Percentiles rank a stretch among this genome's conserved stretches.
phyloP scores from a whole-genome alignment of 2,113 vertebrate genomes.

The Azemiops feae region DNA sequence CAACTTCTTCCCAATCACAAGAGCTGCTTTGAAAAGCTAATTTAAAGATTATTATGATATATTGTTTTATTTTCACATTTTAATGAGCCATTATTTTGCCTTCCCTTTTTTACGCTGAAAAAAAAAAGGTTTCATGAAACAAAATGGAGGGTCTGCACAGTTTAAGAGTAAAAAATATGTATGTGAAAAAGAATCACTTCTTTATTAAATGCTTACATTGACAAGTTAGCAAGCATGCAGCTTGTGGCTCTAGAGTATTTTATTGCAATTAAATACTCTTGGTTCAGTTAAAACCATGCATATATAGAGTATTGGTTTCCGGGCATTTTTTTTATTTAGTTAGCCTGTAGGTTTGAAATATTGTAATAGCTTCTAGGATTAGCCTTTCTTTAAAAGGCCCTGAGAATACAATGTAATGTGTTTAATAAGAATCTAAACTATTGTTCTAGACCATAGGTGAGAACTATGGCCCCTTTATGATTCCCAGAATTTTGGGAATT shows the following conservation, averaged over 20 bases:
- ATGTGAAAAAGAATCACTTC: constrained; percentile 21
- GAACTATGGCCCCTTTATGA: too few species aligned
- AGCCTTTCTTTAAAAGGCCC: constrained; percentile 5
- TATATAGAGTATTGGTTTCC: constrained; percentile 7
- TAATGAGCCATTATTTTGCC: constrained; percentile 17
- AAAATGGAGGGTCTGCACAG: constrained; percentile 20
- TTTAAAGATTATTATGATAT: constrained; percentile 39
- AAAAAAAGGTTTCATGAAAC: constrained; percentile 39
- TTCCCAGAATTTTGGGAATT: too few species aligned
- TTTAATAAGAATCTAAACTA: not conserved
- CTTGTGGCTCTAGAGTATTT: constrained; percentile 25
- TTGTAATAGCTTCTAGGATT: constrained; percentile 30
- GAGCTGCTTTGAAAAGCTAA: constrained; percentile 32
- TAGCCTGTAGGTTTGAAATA: constrained; percentile 40
- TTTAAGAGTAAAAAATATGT: constrained; percentile 28
- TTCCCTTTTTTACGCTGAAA: constrained; percentile 31
- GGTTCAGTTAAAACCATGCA: constrained; percentile 23
- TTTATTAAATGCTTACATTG: constrained; percentile 54
- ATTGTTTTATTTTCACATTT: constrained; percentile 30
- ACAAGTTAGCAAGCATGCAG: constrained; percentile 49
- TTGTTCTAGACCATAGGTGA: not conserved
- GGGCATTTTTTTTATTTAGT: not conserved
- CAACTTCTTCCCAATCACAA: constrained; percentile 5
- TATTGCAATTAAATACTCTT: constrained; percentile 42
- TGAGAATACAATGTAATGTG: constrained; percentile 2